phyloP scores from a whole-genome alignment of 2,797 vertebrate genomes.

The Dallia pectoralis region DNA sequence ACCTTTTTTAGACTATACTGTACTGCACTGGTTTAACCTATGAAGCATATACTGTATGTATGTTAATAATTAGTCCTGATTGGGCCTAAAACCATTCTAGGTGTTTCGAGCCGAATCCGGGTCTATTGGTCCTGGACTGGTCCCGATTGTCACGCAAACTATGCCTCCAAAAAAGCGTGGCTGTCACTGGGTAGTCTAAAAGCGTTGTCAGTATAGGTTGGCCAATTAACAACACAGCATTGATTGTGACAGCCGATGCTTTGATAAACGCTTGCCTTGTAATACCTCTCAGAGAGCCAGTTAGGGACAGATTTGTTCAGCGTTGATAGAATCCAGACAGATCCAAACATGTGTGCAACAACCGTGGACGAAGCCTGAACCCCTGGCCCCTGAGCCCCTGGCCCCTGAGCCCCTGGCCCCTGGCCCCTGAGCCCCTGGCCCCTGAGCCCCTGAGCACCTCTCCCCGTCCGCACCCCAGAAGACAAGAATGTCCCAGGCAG shows the following conservation, averaged over 20 bases:
- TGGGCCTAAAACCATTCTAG: too few relatives aligned
- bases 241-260: slow-evolving; percentile 61
- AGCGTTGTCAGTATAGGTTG: slow-evolving; percentile 56
- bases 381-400: background rate
- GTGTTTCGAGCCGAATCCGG: too few relatives aligned
- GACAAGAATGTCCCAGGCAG: slow-evolving; percentile 58
- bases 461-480: slow-evolving; percentile 43
- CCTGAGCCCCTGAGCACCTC: slow-evolving; percentile 35
- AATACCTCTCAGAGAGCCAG: slow-evolving; percentile 60
- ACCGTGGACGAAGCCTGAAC: slow-evolving; percentile 28
- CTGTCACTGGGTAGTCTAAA: too few relatives aligned
- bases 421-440: slow-evolving; percentile 34
- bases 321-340: slow-evolving; percentile 74
- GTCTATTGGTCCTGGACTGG: too few relatives aligned
- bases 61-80: too few relatives aligned
- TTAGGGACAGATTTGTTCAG: slow-evolving; percentile 62
- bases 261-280: slow-evolving; percentile 70
- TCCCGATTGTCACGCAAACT: too few relatives aligned
- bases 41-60: too few relatives aligned
- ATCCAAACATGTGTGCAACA: slow-evolving; percentile 39
- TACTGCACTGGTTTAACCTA: too few relatives aligned
- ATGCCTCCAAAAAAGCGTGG: too few relatives aligned
- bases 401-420: too few relatives aligned
- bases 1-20: too few relatives aligned
- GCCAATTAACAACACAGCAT: slow-evolving; percentile 60